A percentile compares a stretch with the other conserved stretches of the same genome.
Evolutionary conservation across 2,888 invertebrate species (phyloP).

Genomic region (Cylloceria caligata): DNA sequence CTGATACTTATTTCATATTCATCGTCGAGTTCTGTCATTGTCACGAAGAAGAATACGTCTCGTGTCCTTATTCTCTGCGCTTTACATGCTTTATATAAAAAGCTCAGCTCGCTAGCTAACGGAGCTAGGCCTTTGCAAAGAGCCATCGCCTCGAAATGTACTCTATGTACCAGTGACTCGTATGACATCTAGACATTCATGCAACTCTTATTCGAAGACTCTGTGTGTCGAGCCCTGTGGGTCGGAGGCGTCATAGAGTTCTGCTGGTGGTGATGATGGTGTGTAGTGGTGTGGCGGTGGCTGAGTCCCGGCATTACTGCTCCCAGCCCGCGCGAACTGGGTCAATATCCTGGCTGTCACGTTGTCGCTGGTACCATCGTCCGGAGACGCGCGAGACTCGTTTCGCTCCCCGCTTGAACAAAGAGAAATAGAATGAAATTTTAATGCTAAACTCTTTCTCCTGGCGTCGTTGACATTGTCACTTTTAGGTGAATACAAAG

Average conservation of each 20-base stretch:
- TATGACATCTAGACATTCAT: constrained; percentile 33
- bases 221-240: constrained; percentile 29
- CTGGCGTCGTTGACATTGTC: constrained; percentile 8
- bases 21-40: not conserved
- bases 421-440: constrained; percentile 66
- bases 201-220: constrained; percentile 23
- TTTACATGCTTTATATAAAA: constrained; percentile 7
- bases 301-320: constrained; percentile 62
- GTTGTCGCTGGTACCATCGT: constrained; percentile 63
- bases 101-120: not conserved
- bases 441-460: constrained; percentile 25
- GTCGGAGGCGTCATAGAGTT: not conserved
- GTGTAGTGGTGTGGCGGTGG: constrained; percentile 20
- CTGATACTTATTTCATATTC: not conserved
- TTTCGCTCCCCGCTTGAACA: constrained; percentile 44
- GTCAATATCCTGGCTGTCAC: constrained; percentile 77
- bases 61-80: not conserved
- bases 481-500: not conserved
- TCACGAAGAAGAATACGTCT: not conserved
- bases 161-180: not conserved
- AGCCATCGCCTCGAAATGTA: not conserved
- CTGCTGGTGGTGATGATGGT: not conserved
- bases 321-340: constrained; percentile 72
- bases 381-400: constrained; percentile 32
- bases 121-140: not conserved